Percentiles rank a stretch among this genome's conserved stretches.
phyloP scores from a whole-genome alignment of 2,797 vertebrate species.

The Eutrigla gurnardus region DNA sequence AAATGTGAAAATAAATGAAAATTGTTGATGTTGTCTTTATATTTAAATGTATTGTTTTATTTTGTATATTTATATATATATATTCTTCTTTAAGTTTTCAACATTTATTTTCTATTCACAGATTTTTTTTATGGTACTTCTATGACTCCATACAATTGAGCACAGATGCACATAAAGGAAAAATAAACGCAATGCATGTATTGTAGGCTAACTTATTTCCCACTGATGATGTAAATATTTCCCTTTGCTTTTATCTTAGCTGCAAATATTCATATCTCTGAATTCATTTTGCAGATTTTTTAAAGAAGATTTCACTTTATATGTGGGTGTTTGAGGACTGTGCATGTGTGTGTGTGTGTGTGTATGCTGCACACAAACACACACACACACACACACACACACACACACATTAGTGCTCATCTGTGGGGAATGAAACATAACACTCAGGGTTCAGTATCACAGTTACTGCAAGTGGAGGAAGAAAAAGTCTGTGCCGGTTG shows the following conservation, averaged over 20 bases:
- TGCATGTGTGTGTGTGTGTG: neutral
- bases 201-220: neutral
- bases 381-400: neutral
- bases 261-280: neutral
- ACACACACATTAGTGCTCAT: neutral
- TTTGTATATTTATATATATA: no score
- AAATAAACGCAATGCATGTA: slow-evolving; percentile 7
- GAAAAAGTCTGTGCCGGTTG: no score
- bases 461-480: no score
- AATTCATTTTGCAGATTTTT: no score
- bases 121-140: no score
- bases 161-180: slow-evolving; percentile 6
- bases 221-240: neutral
- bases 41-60: no score
- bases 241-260: neutral
- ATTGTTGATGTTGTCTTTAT: no score
- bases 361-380: slow-evolving; percentile 9
- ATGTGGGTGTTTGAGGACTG: neutral
- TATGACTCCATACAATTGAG: neutral
- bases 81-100: no score
- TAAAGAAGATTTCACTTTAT: neutral
- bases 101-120: no score
- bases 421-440: neutral
- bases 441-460: no score
- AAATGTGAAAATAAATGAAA: no score